Base-by-base conservation (phyloP, 1,140 invertebrate genomes). In the Euura saliciscinereae region DNA sequence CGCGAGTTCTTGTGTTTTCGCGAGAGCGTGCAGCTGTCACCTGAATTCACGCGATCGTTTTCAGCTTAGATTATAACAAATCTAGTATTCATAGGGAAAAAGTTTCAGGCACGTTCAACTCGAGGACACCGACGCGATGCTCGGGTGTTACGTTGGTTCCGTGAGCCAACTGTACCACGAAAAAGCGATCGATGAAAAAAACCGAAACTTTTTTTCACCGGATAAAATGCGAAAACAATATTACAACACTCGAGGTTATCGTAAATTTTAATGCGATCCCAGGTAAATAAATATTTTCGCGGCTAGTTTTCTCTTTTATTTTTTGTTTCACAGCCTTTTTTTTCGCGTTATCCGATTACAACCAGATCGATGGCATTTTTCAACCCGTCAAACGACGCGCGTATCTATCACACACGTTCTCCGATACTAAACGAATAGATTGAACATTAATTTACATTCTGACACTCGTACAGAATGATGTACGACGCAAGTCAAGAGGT, bases 21-120 rank as follows among this genome's bases (percentile, higher is more conserved):
- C 28, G 51, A 4, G 3, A 11, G 51, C 3, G 51, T n/a, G 8
- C 51, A 59, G 51, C 51, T 59, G 51, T 59, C 51, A 59, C 51
- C 51, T 59, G 13, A 59, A 59, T 59, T 59, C 51, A 6, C 10
- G 51, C 3, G 51, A 59, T 59, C 51, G 51, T 59, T 59, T 59
- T 4, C 51, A 59, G 51, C 51, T 59, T 59, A 59, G 51, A 59
- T 59, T 59, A 59, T 59, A 59, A n/a, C 51, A 59, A 59, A 59
- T 59, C 51, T 59, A 8, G 51, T 59, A 59, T 59, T 59, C 51
- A 59, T 59, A 59, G 51, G 13, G 8, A 59, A 59, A 59, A 59
- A 59, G 51, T 59, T 59, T 4, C 46, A n/a, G 8, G 3, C 51
- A 59, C 51, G 51, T 6, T 59, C 6, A 59, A n/a, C 51, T 2